Percentiles rank a stretch among this genome's conserved stretches.
These are phyloP conservation scores for Caenorhabditis zanzibari DNA, from an alignment of 2,888 invertebrate genomes.

Conservation along the genomic window DNA sequence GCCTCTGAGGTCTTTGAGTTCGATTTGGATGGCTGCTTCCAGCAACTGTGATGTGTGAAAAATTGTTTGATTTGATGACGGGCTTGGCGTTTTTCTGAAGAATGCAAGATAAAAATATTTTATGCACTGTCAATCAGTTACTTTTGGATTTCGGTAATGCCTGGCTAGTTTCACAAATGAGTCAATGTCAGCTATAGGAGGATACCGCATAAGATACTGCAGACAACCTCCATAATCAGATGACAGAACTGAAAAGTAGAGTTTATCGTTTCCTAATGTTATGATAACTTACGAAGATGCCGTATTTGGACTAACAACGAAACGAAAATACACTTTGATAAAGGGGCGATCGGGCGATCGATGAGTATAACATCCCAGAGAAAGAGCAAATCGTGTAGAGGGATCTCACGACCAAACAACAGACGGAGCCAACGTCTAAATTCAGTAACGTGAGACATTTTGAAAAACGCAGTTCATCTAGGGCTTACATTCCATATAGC, in stretches of 20 bases:
- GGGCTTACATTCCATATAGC: slow-evolving; percentile 90
- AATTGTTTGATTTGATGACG: slow-evolving; percentile 70
- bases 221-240: slow-evolving; percentile 87
- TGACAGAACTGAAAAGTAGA: slow-evolving; percentile 58
- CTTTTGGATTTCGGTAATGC: slow-evolving; percentile 85
- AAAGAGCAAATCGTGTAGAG: slow-evolving; percentile 89
- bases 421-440: slow-evolving; percentile 90
- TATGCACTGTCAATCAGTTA: not conserved
- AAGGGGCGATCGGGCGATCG: slow-evolving; percentile 86
- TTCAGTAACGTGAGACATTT: not conserved
- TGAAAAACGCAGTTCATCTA: not conserved
- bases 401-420: slow-evolving; percentile 91
- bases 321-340: slow-evolving; percentile 88
- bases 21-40: slow-evolving; percentile 78
- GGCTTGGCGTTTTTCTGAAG: slow-evolving; percentile 83
- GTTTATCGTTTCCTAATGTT: not conserved
- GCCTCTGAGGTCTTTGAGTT: slow-evolving; percentile 23
- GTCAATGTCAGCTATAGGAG: slow-evolving; percentile 87
- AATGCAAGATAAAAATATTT: not conserved
- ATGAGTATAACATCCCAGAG: slow-evolving; percentile 92
- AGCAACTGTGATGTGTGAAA: slow-evolving; percentile 76
- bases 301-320: slow-evolving; percentile 90
- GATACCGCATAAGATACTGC: slow-evolving; percentile 88
- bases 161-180: slow-evolving; percentile 87
- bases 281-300: slow-evolving; percentile 87